phyloP scores from a whole-genome alignment of 2,888 invertebrate genomes.

The Allophyes oxyacanthae region DNA sequence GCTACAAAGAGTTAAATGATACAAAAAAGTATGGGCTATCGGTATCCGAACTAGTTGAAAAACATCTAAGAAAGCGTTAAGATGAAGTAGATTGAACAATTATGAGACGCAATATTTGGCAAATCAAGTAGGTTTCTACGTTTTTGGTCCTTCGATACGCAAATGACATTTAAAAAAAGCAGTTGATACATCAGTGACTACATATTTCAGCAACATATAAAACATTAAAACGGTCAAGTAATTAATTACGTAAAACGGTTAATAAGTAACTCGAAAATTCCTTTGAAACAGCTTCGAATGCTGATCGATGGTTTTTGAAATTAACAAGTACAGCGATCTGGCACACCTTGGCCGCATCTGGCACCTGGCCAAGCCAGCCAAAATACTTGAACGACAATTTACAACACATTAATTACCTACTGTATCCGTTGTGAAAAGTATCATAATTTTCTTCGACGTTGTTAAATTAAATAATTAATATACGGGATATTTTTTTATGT shows the following conservation, averaged over 20 bases:
- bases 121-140: no score
- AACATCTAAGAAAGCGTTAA: no score
- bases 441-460: neutral
- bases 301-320: slow-evolving; percentile 18
- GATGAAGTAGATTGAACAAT: no score
- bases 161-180: neutral
- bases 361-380: slow-evolving; percentile 40
- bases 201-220: slow-evolving; percentile 14
- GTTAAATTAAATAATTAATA: slow-evolving; percentile 7
- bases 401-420: slow-evolving; percentile 24
- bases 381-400: slow-evolving; percentile 34
- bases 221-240: slow-evolving; percentile 22
- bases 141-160: neutral
- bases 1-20: no score
- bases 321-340: slow-evolving; percentile 29
- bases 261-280: slow-evolving; percentile 13
- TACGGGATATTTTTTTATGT: no score
- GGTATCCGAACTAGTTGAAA: no score
- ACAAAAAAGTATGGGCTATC: no score
- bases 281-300: slow-evolving; percentile 1
- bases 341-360: slow-evolving; percentile 46
- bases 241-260: slow-evolving; percentile 34
- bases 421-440: slow-evolving; percentile 16
- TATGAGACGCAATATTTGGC: no score
- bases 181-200: neutral